phyloP scores from a whole-genome alignment of 2,113 vertebrate genomes.

The Oncorhynchus mykiss region DNA sequence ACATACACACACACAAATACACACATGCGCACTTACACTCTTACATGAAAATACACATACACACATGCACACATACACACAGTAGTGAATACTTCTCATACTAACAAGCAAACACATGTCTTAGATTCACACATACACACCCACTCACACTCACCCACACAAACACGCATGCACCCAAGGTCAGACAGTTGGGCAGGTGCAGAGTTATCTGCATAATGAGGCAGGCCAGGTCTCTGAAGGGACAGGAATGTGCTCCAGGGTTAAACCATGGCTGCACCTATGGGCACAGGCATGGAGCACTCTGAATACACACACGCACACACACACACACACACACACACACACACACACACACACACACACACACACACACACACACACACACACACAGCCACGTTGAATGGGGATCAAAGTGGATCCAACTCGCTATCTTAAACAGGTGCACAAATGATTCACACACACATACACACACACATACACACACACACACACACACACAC shows the following conservation, averaged over 20 bases:
- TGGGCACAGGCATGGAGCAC: conserved; percentile 54
- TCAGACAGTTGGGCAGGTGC: conserved; percentile 68
- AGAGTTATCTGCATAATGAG: conserved; percentile 69
- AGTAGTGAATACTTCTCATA: no score
- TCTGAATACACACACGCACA: no score
- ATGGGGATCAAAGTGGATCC: conserved; percentile 62
- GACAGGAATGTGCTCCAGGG: conserved; percentile 55
- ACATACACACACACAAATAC: neutral
- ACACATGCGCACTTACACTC: conserved; percentile 13
- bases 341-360: conserved; percentile 14
- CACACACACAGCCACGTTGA: conserved; percentile 41
- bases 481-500: conserved; percentile 35
- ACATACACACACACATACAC: conserved; percentile 49
- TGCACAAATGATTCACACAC: conserved; percentile 6
- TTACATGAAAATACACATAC: neutral
- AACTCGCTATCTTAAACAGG: conserved; percentile 38
- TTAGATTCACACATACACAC: neutral
- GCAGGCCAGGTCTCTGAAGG: conserved; percentile 63
- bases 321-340: conserved; percentile 2
- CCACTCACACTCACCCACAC: conserved; percentile 30
- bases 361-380: no score
- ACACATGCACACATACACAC: conserved; percentile 6
- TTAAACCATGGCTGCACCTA: conserved; percentile 66
- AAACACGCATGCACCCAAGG: conserved; percentile 48
- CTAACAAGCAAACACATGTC: no score